These are phyloP conservation scores for Ectropis crepuscularia DNA, from an alignment of 2,888 invertebrate genomes.

Conservation along the genomic window DNA sequence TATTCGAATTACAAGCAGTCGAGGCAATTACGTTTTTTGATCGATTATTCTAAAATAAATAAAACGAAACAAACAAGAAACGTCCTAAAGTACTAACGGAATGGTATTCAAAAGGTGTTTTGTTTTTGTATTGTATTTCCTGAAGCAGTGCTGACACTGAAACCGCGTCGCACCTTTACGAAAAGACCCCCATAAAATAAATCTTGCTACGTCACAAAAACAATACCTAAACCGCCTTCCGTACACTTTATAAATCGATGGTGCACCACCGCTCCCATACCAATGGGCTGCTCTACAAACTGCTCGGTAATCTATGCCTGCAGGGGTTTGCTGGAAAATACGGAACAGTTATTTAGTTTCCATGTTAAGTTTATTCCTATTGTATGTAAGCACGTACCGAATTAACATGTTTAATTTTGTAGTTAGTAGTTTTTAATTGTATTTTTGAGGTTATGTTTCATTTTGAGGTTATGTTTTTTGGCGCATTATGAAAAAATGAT, in stretches of 20 bases:
- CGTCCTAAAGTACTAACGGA: background rate
- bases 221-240: constrained; percentile 40
- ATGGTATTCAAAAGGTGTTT: background rate
- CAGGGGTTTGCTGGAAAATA: constrained; percentile 12
- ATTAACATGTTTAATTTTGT: too few relatives aligned
- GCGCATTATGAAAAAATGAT: too few relatives aligned
- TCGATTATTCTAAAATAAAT: too few relatives aligned
- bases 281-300: constrained; percentile 46
- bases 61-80: background rate
- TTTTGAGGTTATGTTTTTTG: too few relatives aligned
- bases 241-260: constrained; percentile 58
- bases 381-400: too few relatives aligned
- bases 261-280: constrained; percentile 52
- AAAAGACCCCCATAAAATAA: constrained; percentile 21
- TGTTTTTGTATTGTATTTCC: constrained; percentile 4
- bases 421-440: too few relatives aligned
- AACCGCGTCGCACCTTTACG: constrained; percentile 1
- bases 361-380: background rate
- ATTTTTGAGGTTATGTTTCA: too few relatives aligned
- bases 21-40: too few relatives aligned
- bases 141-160: constrained; percentile 8
- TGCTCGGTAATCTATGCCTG: constrained; percentile 24
- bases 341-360: constrained; percentile 10
- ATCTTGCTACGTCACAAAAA: constrained; percentile 24
- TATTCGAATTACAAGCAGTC: too few relatives aligned